phyloP scores from a whole-genome alignment of 37 sponge, comb jelly and placozoan species.

The Axinella damicornis region DNA sequence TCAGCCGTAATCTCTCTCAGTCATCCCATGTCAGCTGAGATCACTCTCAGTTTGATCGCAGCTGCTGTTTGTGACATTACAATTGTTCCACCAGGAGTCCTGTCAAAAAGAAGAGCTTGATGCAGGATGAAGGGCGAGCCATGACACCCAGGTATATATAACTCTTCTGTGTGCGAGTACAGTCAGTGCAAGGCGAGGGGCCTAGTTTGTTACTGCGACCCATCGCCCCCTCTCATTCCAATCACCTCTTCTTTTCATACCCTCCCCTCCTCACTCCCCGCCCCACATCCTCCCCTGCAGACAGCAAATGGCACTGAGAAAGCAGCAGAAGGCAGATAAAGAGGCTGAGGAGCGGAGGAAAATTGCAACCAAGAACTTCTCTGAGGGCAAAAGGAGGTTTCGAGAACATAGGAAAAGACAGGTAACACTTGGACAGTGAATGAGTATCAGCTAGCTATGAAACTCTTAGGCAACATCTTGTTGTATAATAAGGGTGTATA shows the following conservation, averaged over 20 bases:
- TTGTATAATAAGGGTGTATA: too few species aligned
- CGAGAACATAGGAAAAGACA: conserved; percentile 46
- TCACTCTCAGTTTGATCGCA: too few species aligned
- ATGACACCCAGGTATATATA: conserved; percentile 65
- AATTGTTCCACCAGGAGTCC: conserved; percentile 54
- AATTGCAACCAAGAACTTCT: conserved; percentile 46
- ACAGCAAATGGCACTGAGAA: conserved; percentile 56
- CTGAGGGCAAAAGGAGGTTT: conserved; percentile 48
- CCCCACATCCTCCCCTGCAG: conserved; percentile 18
- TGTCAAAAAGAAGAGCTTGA: conserved; percentile 52
- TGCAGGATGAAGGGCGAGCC: conserved; percentile 9
- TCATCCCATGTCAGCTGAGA: too few species aligned
- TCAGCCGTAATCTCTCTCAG: too few species aligned
- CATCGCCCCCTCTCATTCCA: neutral
- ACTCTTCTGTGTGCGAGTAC: too few species aligned
- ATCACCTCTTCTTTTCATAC: too few species aligned
- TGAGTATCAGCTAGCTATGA: too few species aligned
- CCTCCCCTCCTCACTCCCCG: too few species aligned
- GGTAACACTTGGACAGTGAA: neutral
- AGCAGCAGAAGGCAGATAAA: conserved; percentile 75
- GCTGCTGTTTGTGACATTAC: too few species aligned
- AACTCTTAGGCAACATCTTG: too few species aligned
- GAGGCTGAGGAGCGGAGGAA: conserved; percentile 75
- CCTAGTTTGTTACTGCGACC: too few species aligned
- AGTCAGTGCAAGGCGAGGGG: too few species aligned